These are phyloP conservation scores for Cyanoliseus patagonus DNA, from an alignment of 2,113 vertebrate genomes.

Conservation along the genomic window DNA sequence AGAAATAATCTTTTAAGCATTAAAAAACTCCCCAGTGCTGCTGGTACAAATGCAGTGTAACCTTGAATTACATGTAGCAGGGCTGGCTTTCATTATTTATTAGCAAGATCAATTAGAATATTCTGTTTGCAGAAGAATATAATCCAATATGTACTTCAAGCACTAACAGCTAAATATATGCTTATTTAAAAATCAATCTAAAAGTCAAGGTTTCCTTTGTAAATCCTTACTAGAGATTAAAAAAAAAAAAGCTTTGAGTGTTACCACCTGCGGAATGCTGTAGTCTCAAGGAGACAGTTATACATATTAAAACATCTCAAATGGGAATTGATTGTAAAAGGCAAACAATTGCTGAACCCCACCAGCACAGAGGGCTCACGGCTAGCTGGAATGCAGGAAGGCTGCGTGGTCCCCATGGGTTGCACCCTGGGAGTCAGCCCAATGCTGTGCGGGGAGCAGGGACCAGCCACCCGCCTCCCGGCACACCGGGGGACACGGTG, in stretches of 20 bases:
- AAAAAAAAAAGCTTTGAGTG: slow-evolving; percentile 4
- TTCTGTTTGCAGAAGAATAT: slow-evolving; percentile 57
- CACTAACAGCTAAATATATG: slow-evolving; percentile 78
- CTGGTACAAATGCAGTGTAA: slow-evolving; percentile 47
- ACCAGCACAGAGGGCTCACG: rapidly evolving
- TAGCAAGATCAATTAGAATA: slow-evolving; percentile 78
- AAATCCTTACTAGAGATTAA: slow-evolving; percentile 46
- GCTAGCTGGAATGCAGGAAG: rapidly evolving
- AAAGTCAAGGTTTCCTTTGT: slow-evolving; percentile 72
- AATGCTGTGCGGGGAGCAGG: rapidly evolving
- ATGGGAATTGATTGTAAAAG: not conserved
- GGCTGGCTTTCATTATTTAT: slow-evolving; percentile 68
- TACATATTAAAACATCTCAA: not conserved
- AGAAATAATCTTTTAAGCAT: slow-evolving; percentile 19
- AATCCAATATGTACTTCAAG: slow-evolving; percentile 64
- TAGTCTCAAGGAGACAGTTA: slow-evolving; percentile 2
- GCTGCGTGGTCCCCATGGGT: rapidly evolving
- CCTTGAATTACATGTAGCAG: slow-evolving; percentile 71
- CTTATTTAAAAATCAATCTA: slow-evolving; percentile 78
- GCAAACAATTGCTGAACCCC: not conserved
- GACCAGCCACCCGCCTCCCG: not conserved
- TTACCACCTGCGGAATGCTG: not conserved
- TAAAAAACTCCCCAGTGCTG: not conserved
- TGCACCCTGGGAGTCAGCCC: not conserved
- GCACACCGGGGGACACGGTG: not conserved